A percentile compares a stretch with the other conserved stretches of the same genome.
Evolutionary conservation across 2,113 vertebrate species (phyloP).

Genomic region (Dasyurus viverrinus): DNA sequence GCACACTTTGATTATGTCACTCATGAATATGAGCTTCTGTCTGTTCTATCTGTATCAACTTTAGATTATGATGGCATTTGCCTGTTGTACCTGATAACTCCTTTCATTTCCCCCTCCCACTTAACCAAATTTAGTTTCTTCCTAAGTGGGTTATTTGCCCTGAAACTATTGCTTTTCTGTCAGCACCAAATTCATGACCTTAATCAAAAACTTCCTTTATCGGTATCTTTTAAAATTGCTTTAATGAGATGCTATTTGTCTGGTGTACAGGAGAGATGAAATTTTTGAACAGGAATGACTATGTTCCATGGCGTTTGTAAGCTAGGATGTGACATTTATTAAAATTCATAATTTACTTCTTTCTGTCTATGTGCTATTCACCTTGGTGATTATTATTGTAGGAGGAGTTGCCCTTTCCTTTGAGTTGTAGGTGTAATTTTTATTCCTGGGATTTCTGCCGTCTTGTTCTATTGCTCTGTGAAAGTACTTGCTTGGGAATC

Average conservation of each 20-base stretch:
- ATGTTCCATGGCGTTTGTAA: slow-evolving; percentile 30
- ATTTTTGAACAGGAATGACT: slow-evolving; percentile 60
- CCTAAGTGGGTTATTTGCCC: slow-evolving; percentile 57
- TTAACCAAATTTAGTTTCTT: slow-evolving; percentile 56
- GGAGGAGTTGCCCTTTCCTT: not conserved
- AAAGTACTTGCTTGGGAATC: slow-evolving; percentile 25
- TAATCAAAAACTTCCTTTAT: slow-evolving; percentile 70
- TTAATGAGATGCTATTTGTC: slow-evolving; percentile 73
- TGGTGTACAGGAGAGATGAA: slow-evolving; percentile 60
- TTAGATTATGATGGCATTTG: slow-evolving; percentile 21
- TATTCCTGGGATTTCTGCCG: slow-evolving; percentile 25
- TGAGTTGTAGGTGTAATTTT: slow-evolving; percentile 46
- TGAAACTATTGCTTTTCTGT: slow-evolving; percentile 68
- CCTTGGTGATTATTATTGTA: slow-evolving; percentile 13
- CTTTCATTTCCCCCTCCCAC: not conserved
- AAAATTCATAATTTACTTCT: slow-evolving; percentile 52
- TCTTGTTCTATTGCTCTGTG: slow-evolving; percentile 21
- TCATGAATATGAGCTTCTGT: not conserved
- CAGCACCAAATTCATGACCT: slow-evolving; percentile 75
- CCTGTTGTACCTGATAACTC: not conserved
- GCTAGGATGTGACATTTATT: slow-evolving; percentile 53
- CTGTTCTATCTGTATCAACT: not conserved
- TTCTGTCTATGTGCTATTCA: slow-evolving; percentile 11
- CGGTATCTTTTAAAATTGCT: slow-evolving; percentile 73
- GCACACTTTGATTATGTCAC: not conserved